phyloP scores from a whole-genome alignment of 2,888 invertebrate genomes.

The Watsonalla binaria region DNA sequence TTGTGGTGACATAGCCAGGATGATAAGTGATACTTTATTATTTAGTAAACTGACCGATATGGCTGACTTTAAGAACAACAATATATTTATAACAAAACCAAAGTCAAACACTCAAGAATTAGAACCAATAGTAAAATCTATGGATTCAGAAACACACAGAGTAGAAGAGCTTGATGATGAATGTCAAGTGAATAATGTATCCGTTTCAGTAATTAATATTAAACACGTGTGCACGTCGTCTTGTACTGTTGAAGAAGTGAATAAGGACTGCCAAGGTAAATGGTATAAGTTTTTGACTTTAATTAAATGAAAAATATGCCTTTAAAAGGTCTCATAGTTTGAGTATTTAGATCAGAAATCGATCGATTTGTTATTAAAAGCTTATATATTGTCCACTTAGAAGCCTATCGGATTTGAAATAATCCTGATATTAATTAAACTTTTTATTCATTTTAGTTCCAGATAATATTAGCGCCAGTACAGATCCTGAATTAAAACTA shows the following conservation, averaged over 20 bases:
- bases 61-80: neutral
- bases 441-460: slow-evolving; percentile 15
- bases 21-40: slow-evolving; percentile 49
- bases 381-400: no score
- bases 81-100: neutral
- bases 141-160: neutral
- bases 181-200: neutral
- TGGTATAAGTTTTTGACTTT: no score
- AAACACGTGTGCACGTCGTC: neutral
- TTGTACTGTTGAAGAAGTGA: neutral
- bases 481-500: slow-evolving; percentile 6
- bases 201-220: neutral
- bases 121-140: neutral
- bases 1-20: slow-evolving; percentile 39
- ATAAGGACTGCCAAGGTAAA: neutral
- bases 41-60: slow-evolving; percentile 22
- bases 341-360: no score
- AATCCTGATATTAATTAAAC: no score
- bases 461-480: slow-evolving; percentile 1
- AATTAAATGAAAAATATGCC: no score
- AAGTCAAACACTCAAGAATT: neutral
- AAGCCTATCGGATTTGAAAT: no score
- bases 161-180: neutral
- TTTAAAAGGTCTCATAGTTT: no score
- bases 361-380: no score